Conservation (phyloP, 2,113 vertebrate genomes). For the Bufo gargarizans region DNA sequence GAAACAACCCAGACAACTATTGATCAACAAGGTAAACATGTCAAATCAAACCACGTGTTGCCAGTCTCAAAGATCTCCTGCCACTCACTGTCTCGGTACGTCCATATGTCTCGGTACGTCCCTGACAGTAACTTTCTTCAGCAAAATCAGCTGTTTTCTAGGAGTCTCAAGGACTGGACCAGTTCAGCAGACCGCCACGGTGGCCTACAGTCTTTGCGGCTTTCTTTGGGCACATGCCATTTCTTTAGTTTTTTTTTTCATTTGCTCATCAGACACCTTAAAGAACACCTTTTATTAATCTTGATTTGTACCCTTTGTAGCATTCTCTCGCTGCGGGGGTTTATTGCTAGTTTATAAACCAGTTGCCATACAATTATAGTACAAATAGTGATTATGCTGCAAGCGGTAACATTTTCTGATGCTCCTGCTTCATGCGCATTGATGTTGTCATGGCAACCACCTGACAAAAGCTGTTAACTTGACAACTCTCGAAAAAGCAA, state of each 20-base stretch:
- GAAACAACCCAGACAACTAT: no score
- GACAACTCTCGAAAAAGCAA: background rate
- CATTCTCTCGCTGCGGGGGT: background rate
- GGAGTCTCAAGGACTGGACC: background rate
- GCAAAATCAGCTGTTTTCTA: background rate
- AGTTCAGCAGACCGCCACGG: no score
- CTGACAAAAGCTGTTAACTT: slow-evolving; percentile 25
- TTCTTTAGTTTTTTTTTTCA: background rate
- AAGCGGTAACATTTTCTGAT: background rate
- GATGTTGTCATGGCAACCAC: slow-evolving; percentile 18
- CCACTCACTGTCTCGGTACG: no score
- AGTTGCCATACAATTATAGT: slow-evolving; percentile 8
- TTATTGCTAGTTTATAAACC: background rate
- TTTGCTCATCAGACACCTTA: background rate
- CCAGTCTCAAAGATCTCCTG: no score
- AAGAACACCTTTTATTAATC: background rate
- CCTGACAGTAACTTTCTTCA: no score
- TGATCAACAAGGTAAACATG: no score
- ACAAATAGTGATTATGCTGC: background rate
- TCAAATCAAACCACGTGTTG: no score
- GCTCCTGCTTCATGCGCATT: background rate
- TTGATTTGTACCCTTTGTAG: background rate
- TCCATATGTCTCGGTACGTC: no score
- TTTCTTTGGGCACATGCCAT: background rate
- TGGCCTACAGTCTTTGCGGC: no score